Evolutionary conservation across 2,888 invertebrate species (phyloP).

Genomic region (Dolichomitus sp.): DNA sequence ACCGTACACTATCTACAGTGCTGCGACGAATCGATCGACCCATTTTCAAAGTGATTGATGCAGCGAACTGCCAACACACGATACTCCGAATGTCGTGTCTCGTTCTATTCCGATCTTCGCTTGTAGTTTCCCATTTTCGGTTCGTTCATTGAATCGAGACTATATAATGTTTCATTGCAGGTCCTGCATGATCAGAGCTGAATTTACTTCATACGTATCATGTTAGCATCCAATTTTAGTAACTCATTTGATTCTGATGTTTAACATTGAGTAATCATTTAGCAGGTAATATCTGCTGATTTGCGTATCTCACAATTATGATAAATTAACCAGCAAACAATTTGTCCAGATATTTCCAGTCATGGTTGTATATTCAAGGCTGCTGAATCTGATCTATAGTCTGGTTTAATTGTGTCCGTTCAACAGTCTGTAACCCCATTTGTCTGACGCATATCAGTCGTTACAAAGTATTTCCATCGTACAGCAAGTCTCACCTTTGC

Average conservation of each 20-base stretch:
- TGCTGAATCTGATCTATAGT: too few species aligned
- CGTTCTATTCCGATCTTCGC: constrained; percentile 28
- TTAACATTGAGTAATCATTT: too few species aligned
- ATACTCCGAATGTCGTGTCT: constrained; percentile 46
- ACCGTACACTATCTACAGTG: constrained; percentile 41
- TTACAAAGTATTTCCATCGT: too few species aligned
- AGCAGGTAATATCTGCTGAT: too few species aligned
- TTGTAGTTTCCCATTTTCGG: constrained; percentile 5
- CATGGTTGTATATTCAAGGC: too few species aligned
- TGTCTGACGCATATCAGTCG: too few species aligned
- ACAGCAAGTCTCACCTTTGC: too few species aligned
- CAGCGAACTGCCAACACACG: constrained; percentile 42
- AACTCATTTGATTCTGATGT: not conserved
- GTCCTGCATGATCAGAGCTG: not conserved
- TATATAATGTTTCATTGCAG: not conserved
- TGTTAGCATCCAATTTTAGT: not conserved
- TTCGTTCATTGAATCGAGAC: constrained; percentile 27
- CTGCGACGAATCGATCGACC: constrained; percentile 64
- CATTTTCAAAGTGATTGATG: constrained; percentile 66
- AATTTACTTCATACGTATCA: not conserved
- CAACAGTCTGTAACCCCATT: too few species aligned
- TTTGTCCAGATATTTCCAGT: too few species aligned
- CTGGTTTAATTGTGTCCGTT: too few species aligned
- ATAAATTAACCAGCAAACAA: too few species aligned
- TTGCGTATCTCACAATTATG: too few species aligned